Evolutionary conservation across 2,113 vertebrate genomes (phyloP), one percentile per base, ranked within the genome.

Genomic region (Coregonus clupeaformis): DNA sequence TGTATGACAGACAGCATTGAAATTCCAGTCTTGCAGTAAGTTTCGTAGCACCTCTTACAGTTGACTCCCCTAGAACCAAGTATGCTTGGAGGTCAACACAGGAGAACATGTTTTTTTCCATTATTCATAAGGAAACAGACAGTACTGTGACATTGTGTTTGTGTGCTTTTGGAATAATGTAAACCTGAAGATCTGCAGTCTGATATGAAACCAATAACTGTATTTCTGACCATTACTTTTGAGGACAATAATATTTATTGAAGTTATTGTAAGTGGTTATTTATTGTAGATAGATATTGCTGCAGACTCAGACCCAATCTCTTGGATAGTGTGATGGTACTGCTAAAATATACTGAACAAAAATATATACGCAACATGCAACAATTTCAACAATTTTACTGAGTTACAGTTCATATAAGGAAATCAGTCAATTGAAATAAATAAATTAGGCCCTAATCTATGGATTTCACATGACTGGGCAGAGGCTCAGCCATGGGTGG

Each of bases 161-260:
- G 55, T 71, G 63, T 42, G 45, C 24, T 47, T 75, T 42, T 68
- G 67, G 9, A 80, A 71, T 77, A 30, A 74, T 69, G 76, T n/a
- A 68, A 65, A 57, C 16, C 55, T 27, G 16, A 71, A 71, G 24
- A 64, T n/a, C n/a, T 36, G 24, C 24, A 0, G 3, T 32, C 16
- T 42, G 30, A 63, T 25, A 73, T 24, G 24, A 25, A 55, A 60
- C 6, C 22, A 4, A 64, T 16, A 27, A 64, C 25, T 65, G 18
- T 18, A n/a, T 67, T n/a, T 36, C n/a, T 30, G 2, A 29, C 57
- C 5, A 24, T 60, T 1, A 59, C 20, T 6, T 22, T 14, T 16
- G 9, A 49, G 14, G 49, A 52, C 4, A 52, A 18, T 52, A 52
- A 52, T 18, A 18, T 18, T 52, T 52, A 0, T 52, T 52, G 7